A percentile compares a stretch with the other conserved stretches of the same genome.
phyloP scores from a whole-genome alignment of 2,888 invertebrate genomes.

The Nysson spinosus region DNA sequence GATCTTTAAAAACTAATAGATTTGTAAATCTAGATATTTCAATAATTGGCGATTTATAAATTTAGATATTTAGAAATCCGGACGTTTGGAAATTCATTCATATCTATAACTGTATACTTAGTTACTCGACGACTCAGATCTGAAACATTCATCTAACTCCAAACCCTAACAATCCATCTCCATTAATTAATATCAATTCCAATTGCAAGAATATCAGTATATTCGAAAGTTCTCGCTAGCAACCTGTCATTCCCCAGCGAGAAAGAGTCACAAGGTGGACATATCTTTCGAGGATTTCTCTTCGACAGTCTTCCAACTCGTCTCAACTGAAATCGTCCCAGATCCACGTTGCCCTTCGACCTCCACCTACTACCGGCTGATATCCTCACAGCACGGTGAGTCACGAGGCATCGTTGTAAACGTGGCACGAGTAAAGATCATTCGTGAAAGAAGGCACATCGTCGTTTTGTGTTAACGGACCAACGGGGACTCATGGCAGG shows the following conservation, averaged over 20 bases:
- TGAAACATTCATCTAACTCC: no score
- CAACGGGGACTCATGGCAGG: conserved; percentile 36
- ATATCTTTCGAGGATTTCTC: conserved; percentile 24
- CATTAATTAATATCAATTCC: not conserved
- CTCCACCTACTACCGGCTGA: conserved; percentile 43
- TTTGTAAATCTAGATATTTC: no score
- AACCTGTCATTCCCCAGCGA: no score
- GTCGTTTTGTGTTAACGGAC: conserved; percentile 28
- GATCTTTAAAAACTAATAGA: no score
- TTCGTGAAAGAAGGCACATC: conserved; percentile 19
- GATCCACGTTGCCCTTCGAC: conserved; percentile 52
- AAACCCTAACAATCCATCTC: no score
- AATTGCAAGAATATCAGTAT: not conserved
- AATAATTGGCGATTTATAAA: no score
- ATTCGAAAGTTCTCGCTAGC: not conserved
- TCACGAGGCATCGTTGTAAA: conserved; percentile 30
- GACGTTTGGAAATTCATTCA: no score
- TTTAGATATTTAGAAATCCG: no score
- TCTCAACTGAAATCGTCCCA: conserved; percentile 47
- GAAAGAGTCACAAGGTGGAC: not conserved
- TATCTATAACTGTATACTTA: no score
- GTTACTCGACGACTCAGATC: no score
- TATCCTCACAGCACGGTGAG: conserved; percentile 36
- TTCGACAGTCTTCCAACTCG: not conserved
- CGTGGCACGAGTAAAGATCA: conserved; percentile 15